Base-by-base conservation (phyloP, 2,797 vertebrate genomes). In the Choloepus didactylus region DNA sequence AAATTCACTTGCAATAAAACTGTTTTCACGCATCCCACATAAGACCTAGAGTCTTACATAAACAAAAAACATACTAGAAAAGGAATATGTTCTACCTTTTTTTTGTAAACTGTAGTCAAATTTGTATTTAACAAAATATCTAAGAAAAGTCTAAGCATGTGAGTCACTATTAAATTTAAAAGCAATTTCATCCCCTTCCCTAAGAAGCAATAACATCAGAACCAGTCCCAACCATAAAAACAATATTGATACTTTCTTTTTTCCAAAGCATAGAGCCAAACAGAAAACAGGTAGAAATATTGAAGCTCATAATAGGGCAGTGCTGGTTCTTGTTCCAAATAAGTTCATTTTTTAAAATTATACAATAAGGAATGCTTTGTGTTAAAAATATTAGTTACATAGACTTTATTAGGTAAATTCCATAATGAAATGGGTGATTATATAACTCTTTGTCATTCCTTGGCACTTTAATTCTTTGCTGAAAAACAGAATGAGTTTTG, bases 121-220 rank as follows among this genome's bases (percentile, higher is more conserved):
- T 70, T 54, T 94, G 4, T 89, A 75, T 89, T 87, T 92, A 96
- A 94, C 84, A 95, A 44, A 96, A 95, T 29, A 44, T 75, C 49
- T 80, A 69, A 91, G 89, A 80, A 84, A 96, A 23, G 25, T 66
- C 62, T 79, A 46, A 87, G 93, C 31, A 29, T 44, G n/a, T 64
- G 70, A 89, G 49, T 76, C 56, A 6, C 75, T 87, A 4, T 77
- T 80, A 84, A 31, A 89, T 76, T 83, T 87, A 66, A 96, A 91
- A 87, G 64, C 70, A 91, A 12, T 81, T 91, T 89, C 46, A 49
- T 38, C 44, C 41, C 59, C 60, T 80, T 51, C 15, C 35, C 27
- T 59, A 79, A 95, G 75, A 86, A 94, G 25, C 23, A 62, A 21
- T n/a, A 91, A 73, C 54, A 77, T 72, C 62, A 82, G 62, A 91